Conservation (phyloP, 2,888 invertebrate genomes). For the Crocallis elinguaria region DNA sequence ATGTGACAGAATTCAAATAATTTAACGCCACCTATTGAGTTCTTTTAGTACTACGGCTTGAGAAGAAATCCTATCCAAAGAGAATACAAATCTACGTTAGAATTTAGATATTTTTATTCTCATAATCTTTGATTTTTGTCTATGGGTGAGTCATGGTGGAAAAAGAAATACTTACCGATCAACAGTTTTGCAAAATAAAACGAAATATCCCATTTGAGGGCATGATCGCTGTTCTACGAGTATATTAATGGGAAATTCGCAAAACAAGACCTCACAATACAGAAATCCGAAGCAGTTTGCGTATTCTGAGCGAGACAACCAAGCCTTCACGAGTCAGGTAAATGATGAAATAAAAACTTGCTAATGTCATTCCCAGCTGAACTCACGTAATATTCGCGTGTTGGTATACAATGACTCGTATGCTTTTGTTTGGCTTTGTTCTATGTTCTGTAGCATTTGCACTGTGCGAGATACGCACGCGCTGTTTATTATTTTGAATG, state of each 20-base stretch:
- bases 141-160: slow-evolving; percentile 61
- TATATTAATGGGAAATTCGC: slow-evolving; percentile 79
- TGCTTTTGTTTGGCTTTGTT: slow-evolving; percentile 58
- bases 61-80: too few species aligned
- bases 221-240: slow-evolving; percentile 11
- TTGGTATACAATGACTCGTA: slow-evolving; percentile 46
- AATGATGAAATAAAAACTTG: slow-evolving; percentile 75
- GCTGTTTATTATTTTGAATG: slow-evolving; percentile 40
- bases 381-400: slow-evolving; percentile 75
- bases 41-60: too few species aligned
- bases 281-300: slow-evolving; percentile 59
- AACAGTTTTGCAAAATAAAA: slow-evolving; percentile 47
- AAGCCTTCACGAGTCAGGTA: slow-evolving; percentile 80
- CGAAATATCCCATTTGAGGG: slow-evolving; percentile 34
- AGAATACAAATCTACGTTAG: too few species aligned
- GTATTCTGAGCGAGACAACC: slow-evolving; percentile 66
- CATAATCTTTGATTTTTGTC: slow-evolving; percentile 25
- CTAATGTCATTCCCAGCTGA: slow-evolving; percentile 84
- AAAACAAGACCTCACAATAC: slow-evolving; percentile 64
- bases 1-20: too few species aligned
- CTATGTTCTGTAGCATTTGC: slow-evolving; percentile 42
- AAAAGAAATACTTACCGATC: slow-evolving; percentile 44
- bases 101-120: slow-evolving; percentile 1
- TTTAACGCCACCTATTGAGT: too few species aligned
- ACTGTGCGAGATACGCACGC: slow-evolving; percentile 36